Conservation (phyloP, 1,140 invertebrate species). For the Panagrolaimus sp. region DNA sequence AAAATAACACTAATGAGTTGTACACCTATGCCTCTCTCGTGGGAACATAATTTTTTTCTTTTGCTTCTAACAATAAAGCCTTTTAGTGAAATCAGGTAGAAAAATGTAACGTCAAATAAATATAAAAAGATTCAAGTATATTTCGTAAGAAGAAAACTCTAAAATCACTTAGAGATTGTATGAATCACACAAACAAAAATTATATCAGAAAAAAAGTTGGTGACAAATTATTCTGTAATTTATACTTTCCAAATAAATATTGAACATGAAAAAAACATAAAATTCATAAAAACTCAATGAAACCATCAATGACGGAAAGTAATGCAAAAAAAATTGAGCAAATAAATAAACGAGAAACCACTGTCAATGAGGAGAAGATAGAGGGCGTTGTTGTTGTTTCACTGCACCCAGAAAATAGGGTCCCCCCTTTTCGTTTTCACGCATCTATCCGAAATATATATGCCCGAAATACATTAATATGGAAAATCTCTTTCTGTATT, state of each 20-base stretch:
- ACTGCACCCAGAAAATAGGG: neutral
- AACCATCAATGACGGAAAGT: neutral
- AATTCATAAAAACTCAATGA: constrained; percentile 8
- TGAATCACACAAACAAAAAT: neutral
- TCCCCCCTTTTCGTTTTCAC: neutral
- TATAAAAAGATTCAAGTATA: too few species aligned
- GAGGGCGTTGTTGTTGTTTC: neutral
- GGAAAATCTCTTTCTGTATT: too few species aligned
- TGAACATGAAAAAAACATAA: too few species aligned
- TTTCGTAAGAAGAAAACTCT: neutral
- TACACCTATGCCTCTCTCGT: neutral
- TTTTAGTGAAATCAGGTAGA: neutral
- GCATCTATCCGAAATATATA: neutral
- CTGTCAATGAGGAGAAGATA: constrained; percentile 5
- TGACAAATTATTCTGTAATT: neutral
- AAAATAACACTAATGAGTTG: constrained; percentile 1
- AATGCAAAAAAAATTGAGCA: constrained; percentile 9
- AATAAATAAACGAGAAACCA: constrained; percentile 5
- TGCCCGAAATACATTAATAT: neutral
- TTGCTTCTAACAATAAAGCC: neutral
- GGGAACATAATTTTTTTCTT: constrained; percentile 7
- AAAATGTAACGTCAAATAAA: neutral
- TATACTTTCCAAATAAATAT: neutral
- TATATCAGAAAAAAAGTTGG: neutral
- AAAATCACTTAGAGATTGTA: neutral